Evolutionary conservation across 2,888 invertebrate genomes (phyloP), one percentile per base, ranked within the genome.

Genomic region (Chrysolina americana): DNA sequence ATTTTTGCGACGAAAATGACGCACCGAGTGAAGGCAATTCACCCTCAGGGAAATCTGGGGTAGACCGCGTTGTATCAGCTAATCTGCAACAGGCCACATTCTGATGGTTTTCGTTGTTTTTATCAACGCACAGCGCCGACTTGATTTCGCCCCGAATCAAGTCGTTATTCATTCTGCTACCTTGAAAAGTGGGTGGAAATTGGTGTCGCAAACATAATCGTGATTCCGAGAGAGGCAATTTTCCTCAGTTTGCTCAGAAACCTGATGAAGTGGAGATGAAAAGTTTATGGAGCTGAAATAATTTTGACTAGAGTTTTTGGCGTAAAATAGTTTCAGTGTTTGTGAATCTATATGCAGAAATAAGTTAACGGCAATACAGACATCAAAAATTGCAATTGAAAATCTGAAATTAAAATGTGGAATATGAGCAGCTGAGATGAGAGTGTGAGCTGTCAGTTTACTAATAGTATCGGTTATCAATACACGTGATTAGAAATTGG

Each of bases 11-110:
- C 68, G 68, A 68, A 75, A 74, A 74, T 72, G 75, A 74, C 75
- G 70, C 74, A 72, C 59, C 48, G 65, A 70, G 68, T 69, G 76
- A 77, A 65, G 62, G 72, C 77, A 82, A 82, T 81, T 80, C 80
- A 80, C 79, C 83, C 82, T 82, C 71, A 72, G 83, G 83, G 83
- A 83, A 83, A 83, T 83, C 83, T 82, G 74, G 75, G 77, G 74
- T 76, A 76, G 77, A 76, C 78, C 79, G 73, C 77, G 74, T 76
- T 73, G 76, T 77, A 81, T 79, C 79, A 78, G 77, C 80, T 82
- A 82, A 83, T 83, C 81, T 82, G 74, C 70, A 71, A 78, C 74
- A 70, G 76, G 76, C 79, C 79, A 76, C 81, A 79, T 78, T 79
- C 76, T 74, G 76, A 75, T 73, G 74, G 74, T 71, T 73, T 63